phyloP scores from a whole-genome alignment of 2,888 invertebrate genomes.

The Euspilapteryx auroguttella region DNA sequence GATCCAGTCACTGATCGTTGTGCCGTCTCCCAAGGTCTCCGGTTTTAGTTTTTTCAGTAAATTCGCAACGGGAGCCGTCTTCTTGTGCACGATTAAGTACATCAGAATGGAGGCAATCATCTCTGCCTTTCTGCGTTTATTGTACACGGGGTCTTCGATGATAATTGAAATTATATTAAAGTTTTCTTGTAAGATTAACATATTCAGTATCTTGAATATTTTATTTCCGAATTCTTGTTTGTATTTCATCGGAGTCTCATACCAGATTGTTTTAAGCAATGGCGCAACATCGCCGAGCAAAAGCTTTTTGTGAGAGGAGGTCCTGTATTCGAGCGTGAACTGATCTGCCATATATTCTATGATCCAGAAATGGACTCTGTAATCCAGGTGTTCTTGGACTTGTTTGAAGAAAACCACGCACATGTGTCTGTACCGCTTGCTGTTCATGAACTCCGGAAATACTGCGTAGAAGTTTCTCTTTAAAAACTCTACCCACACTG shows the following conservation, averaged over 20 bases:
- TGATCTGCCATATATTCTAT: too few relatives aligned
- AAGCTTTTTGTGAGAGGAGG: neutral
- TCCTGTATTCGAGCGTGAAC: too few relatives aligned
- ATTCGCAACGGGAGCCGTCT: too few relatives aligned
- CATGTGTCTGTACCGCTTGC: constrained; percentile 1
- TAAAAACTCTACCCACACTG: neutral
- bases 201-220: neutral
- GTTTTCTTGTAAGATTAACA: neutral
- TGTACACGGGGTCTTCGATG: neutral
- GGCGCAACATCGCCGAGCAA: neutral
- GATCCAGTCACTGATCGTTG: neutral
- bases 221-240: neutral
- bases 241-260: neutral
- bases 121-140: neutral
- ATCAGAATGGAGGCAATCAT: too few relatives aligned
- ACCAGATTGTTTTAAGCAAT: neutral
- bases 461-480: neutral
- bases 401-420: neutral
- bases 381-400: too few relatives aligned
- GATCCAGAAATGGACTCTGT: neutral
- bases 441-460: neutral
- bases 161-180: neutral
- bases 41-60: too few relatives aligned
- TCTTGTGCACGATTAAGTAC: too few relatives aligned
- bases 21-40: too few relatives aligned